Evolutionary conservation across 2,888 invertebrate genomes (phyloP).

Genomic region (Xestoiulus laeticollis): DNA sequence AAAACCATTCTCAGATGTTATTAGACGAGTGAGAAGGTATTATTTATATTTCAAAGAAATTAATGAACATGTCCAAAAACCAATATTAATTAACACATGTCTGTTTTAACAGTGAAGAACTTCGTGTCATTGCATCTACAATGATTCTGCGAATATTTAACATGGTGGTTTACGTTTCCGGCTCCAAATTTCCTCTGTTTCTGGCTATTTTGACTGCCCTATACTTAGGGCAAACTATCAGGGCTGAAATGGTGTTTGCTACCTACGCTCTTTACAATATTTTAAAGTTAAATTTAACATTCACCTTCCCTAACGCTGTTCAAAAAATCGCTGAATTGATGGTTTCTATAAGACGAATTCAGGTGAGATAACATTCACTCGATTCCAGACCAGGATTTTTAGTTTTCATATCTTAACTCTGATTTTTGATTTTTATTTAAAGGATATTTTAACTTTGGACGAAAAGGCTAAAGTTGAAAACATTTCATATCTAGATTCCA

Average conservation of each 20-base stretch:
- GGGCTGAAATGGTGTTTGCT: conserved; percentile 40
- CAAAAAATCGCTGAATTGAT: conserved; percentile 45
- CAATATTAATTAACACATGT: too few species aligned
- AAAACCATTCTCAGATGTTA: conserved; percentile 83
- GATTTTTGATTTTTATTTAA: too few species aligned
- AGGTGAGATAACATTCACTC: conserved; percentile 41
- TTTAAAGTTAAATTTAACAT: conserved; percentile 35
- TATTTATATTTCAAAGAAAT: too few species aligned
- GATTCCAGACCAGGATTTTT: too few species aligned
- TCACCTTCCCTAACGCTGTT: conserved; percentile 42
- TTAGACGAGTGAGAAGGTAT: conserved; percentile 78
- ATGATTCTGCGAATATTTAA: not conserved
- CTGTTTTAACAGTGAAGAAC: conserved; percentile 25
- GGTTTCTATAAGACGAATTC: not conserved
- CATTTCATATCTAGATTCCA: not conserved
- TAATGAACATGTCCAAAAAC: too few species aligned
- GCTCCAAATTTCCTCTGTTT: conserved; percentile 32
- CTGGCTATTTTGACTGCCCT: conserved; percentile 13
- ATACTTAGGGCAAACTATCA: not conserved
- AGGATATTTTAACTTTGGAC: not conserved
- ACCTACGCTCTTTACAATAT: conserved; percentile 45
- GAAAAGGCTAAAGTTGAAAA: not conserved
- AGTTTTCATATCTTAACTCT: too few species aligned
- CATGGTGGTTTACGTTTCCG: conserved; percentile 46
- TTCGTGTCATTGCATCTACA: conserved; percentile 19